Evolutionary conservation across 2,888 invertebrate species (phyloP), one percentile per base, ranked within the genome.

Genomic region (Tricholauxania praeusta): DNA sequence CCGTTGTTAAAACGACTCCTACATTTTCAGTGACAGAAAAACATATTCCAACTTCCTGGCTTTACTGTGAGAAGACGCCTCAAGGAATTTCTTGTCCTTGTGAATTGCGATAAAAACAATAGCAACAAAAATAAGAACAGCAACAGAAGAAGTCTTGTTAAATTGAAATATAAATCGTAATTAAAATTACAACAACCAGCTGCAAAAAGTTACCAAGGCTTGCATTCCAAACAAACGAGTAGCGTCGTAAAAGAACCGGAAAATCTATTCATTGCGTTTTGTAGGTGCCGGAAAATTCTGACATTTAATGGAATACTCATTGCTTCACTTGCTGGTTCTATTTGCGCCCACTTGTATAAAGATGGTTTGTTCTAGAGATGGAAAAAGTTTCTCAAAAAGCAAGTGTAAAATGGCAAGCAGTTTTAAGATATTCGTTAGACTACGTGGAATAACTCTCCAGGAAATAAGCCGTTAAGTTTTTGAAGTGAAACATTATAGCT

Each of bases 81-180:
- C 39, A 39, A 39, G 39, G 7, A 39, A 39, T 39, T 39, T 39
- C 39, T 39, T 39, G 39, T 39, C 39, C 39, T 39, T 39, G 39
- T 39, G 1, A 39, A 39, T 39, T 39, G 52, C n/a, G 39, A 39
- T 19, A 17, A 52, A n/a, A 32, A 51, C 60, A 57, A 67, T 7
- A 67, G 57, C 12, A 67, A 67, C 17, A 47, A 59, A 19, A 63
- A 63, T 19, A 63, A 8, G 19, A 62, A 63, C 17, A 63, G 17
- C 39, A 39, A 10, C 39, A 47, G 57, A 15, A 57, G 19, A 6
- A 28, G 17, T 60, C 32, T 69, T 70, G 63, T 70, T 63, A 52
- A 63, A 70, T 63, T 70, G 63, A 53, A 62, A 70, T 70, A 62
- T 63, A 70, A 70, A 70, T 70, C 62, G 52, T 70, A 70, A 70